Evolutionary conservation across 2,888 invertebrate species (phyloP), one percentile per base, ranked within the genome.

Genomic region (Acleris laterana): DNA sequence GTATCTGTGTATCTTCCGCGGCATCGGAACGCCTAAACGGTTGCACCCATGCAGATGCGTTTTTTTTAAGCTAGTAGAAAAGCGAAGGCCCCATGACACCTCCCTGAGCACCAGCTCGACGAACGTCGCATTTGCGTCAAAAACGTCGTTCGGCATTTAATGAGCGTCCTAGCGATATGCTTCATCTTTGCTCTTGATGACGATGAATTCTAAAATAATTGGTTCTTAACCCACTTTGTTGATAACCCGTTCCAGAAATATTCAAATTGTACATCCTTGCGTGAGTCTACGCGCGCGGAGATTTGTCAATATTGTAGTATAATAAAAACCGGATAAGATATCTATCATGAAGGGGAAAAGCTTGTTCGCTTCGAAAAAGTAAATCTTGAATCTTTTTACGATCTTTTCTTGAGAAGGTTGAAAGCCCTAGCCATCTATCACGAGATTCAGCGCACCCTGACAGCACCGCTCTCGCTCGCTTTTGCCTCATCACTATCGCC

Each of bases 321-420:
- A 60, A 65, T 60, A 60, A 65, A 60, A 65, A 65, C 7, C 32
- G 28, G 19, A 55, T 60, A 55, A 44, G 49, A 55, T 60, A 65
- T 65, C 53, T 60, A 56, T 60, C 60, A 65, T 56, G 32, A 44
- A 65, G 58, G 58, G 63, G 19, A 20, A 62, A 59, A 49, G 48
- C 59, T 60, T 28, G 48, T 52, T 55, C 49, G 17, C 42, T n/a
- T 50, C 22, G 42, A 60, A 65, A 65, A 60, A 65, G 60, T 55
- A 65, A 65, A 65, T 60, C 55, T 65, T 64, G 32, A 32, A 32
- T 32, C 32, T 32, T 9, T 42, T 28, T 42, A 60, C 49, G 17
- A 65, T 60, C 55, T 44, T 60, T 59, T 59, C 46, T 38, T 3
- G 48, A 42, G 32, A 52, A 53, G 20, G 56, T 51, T 57, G 61